These are phyloP conservation scores for Trypoxylon attenuatum DNA, from an alignment of 2,888 invertebrate genomes.

Conservation along the genomic window DNA sequence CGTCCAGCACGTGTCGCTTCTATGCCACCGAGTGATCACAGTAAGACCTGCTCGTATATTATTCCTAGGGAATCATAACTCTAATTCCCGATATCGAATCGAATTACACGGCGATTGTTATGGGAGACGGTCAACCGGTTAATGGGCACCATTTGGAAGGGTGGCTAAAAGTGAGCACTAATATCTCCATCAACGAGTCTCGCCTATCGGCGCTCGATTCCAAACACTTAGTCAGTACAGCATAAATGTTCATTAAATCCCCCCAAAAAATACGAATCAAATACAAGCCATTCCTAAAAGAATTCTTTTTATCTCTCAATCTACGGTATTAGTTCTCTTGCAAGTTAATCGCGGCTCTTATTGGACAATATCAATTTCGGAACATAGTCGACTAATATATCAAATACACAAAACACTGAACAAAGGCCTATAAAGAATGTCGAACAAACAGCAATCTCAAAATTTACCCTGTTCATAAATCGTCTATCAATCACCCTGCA, in stretches of 20 bases:
- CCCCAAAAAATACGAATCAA: no score
- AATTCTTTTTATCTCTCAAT: no score
- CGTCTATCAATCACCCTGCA: conserved; percentile 37
- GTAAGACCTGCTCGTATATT: conserved; percentile 74
- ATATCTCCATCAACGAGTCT: conserved; percentile 13
- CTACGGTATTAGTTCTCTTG: no score
- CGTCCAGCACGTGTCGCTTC: conserved; percentile 58
- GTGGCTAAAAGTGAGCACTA: conserved; percentile 20
- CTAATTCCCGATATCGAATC: conserved; percentile 71
- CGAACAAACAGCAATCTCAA: conserved; percentile 21
- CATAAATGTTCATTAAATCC: no score
- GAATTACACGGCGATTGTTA: conserved; percentile 69
- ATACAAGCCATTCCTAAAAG: no score
- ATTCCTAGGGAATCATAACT: conserved; percentile 72
- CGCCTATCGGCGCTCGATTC: neutral
- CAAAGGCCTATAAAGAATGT: no score
- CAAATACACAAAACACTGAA: no score
- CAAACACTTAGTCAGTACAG: conserved; percentile 7
- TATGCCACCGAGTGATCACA: conserved; percentile 54
- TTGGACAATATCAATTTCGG: no score
- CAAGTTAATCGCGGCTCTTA: no score
- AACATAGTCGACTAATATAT: no score
- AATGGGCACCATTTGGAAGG: conserved; percentile 29
- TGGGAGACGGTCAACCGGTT: conserved; percentile 42
- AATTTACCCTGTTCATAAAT: conserved; percentile 38